Evolutionary conservation across 2,797 vertebrate species (phyloP).

Genomic region (Babyrousa celebensis): DNA sequence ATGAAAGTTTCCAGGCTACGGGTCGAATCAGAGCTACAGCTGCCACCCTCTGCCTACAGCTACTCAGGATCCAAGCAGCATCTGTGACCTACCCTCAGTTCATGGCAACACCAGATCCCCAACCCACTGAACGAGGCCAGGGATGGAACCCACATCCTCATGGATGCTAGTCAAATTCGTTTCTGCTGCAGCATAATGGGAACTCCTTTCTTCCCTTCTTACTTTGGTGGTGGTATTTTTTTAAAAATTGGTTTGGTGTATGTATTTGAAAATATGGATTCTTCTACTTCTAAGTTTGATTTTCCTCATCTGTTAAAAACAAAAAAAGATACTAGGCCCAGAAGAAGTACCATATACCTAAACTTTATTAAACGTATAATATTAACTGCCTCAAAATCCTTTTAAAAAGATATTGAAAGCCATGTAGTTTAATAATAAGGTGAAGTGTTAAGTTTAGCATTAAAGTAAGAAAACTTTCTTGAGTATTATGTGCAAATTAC

Average conservation of each 20-base stretch:
- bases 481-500: background rate
- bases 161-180: too few relatives aligned
- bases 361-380: slow-evolving; percentile 23
- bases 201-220: background rate
- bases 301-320: slow-evolving; percentile 36
- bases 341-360: background rate
- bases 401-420: background rate
- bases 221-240: background rate
- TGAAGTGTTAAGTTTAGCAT: slow-evolving; percentile 23
- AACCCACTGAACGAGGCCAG: too few relatives aligned
- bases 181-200: too few relatives aligned
- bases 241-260: background rate
- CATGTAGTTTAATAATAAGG: slow-evolving; percentile 3
- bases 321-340: background rate
- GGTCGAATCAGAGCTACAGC: too few relatives aligned
- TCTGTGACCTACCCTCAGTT: too few relatives aligned
- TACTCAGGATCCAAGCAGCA: too few relatives aligned
- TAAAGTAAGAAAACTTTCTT: background rate
- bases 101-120: too few relatives aligned
- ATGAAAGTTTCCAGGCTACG: too few relatives aligned
- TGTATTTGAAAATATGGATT: slow-evolving; percentile 34
- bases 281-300: background rate
- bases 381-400: background rate
- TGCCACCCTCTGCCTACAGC: too few relatives aligned
- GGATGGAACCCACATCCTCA: too few relatives aligned